phyloP scores from a whole-genome alignment of 2,888 invertebrate genomes.

The Rhagonycha fulva region DNA sequence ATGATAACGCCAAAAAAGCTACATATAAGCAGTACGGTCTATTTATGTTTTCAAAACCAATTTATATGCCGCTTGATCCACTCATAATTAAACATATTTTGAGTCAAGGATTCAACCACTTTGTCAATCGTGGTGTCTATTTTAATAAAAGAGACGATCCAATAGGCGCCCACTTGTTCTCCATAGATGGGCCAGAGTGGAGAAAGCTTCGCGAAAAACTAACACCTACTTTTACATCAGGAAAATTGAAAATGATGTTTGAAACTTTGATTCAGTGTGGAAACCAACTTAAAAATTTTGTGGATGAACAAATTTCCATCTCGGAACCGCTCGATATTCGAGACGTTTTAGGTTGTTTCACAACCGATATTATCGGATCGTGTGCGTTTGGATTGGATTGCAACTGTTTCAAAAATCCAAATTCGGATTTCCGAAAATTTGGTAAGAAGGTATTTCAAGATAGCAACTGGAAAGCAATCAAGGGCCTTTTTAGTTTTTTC shows the following conservation, averaged over 20 bases:
- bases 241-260: constrained; percentile 35
- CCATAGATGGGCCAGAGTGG: not conserved
- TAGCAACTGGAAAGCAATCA: constrained; percentile 10
- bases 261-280: constrained; percentile 20
- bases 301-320: constrained; percentile 2
- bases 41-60: not conserved
- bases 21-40: not conserved
- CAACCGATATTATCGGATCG: constrained; percentile 63
- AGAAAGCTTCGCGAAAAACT: constrained; percentile 20
- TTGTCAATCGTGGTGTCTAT: not conserved
- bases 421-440: constrained; percentile 55
- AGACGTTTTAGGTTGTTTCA: constrained; percentile 59
- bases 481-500: constrained; percentile 13
- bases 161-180: not conserved
- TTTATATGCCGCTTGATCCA: not conserved
- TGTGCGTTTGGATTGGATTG: constrained; percentile 65
- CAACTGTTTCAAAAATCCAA: constrained; percentile 59
- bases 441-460: constrained; percentile 29
- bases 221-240: constrained; percentile 33
- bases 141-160: not conserved
- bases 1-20: not conserved
- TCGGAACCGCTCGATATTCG: constrained; percentile 36
- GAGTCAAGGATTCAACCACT: not conserved
- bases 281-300: constrained; percentile 11
- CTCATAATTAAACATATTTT: not conserved